These are phyloP conservation scores for Ochotona curzoniae DNA, from an alignment of 2,113 vertebrate genomes.

Conservation along the genomic window DNA sequence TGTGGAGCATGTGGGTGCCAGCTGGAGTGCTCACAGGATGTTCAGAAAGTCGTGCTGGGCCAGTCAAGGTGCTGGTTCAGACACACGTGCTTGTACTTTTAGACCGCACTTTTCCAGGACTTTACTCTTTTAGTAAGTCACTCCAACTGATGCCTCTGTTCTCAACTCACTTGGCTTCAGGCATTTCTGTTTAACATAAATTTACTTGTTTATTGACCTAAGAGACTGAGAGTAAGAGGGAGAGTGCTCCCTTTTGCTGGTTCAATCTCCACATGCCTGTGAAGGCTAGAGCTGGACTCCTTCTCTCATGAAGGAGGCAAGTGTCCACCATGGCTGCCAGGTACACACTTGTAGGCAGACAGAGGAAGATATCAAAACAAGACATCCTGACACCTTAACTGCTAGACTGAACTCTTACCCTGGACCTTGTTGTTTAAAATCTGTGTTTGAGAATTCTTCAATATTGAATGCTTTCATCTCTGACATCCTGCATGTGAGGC, in stretches of 20 bases:
- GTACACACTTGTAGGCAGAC: too few relatives aligned
- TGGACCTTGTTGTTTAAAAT: not conserved
- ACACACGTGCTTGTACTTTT: slow-evolving; percentile 59
- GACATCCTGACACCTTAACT: too few relatives aligned
- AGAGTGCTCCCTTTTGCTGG: too few relatives aligned
- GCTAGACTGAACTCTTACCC: too few relatives aligned
- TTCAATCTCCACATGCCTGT: too few relatives aligned
- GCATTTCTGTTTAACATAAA: not conserved
- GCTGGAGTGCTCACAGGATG: slow-evolving; percentile 30
- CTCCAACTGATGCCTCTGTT: not conserved
- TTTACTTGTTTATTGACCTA: too few relatives aligned
- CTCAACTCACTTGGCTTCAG: not conserved
- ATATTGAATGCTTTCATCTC: not conserved
- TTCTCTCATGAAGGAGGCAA: too few relatives aligned
- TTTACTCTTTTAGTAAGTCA: slow-evolving; percentile 16
- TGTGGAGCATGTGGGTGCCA: not conserved
- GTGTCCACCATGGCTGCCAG: too few relatives aligned
- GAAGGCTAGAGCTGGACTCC: too few relatives aligned
- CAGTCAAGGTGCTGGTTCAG: not conserved
- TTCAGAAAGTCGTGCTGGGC: not conserved
- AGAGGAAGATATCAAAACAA: too few relatives aligned
- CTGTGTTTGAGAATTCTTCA: not conserved
- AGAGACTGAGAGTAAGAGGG: too few relatives aligned
- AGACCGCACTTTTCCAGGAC: slow-evolving; percentile 52
- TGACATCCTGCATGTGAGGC: not conserved